Evolutionary conservation across 2,888 invertebrate species (phyloP), one percentile per base, ranked within the genome.

Genomic region (Heliconius cydno): DNA sequence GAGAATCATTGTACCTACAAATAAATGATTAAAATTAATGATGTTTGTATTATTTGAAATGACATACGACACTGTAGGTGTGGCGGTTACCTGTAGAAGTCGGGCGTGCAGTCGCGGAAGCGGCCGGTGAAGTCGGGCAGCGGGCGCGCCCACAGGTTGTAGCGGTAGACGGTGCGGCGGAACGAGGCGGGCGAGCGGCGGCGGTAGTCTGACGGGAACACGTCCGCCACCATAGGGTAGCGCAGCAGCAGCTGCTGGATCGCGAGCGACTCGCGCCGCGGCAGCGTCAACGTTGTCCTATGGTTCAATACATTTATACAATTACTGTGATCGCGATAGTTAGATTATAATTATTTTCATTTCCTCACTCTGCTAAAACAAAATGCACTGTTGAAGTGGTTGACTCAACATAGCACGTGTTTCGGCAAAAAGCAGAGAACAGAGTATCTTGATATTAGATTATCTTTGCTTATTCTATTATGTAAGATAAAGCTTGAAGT

Each of bases 1-100:
- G 97, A 22, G 97, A 96, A 79, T 97, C 97, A 93, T 98, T 97
- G 88, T 96, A 96, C 90, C 98, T 97, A 88, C n/a, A 94, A 92
- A 87, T 82, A 81, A 80, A 81, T 74, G 1, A n/a, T 28, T 15
- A 34, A 15, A 63, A 30, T 77, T 71, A 25, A 28, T 71, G 15
- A 71, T 15, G 46, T 7, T 46, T 28, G 19, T 52, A 22, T 52
- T 52, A 52, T 22, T 52, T 52, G 19, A 52, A 52, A 19, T 22
- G 19, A 52, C 7, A 19, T 10, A n/a, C 22, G 22, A 60, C 10
- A 3, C 60, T 60, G 10, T n/a, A 3, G n/a, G n/a, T n/a, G n/a
- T 3, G 60, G 15, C 25, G 7, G 28, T 81, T 88, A 97, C 97
- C 97, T 96, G 89, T 97, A 98, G 91, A 97, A 97, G 66, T 96